phyloP scores from a whole-genome alignment of 1,140 invertebrate species.

The Aplysia californica region DNA sequence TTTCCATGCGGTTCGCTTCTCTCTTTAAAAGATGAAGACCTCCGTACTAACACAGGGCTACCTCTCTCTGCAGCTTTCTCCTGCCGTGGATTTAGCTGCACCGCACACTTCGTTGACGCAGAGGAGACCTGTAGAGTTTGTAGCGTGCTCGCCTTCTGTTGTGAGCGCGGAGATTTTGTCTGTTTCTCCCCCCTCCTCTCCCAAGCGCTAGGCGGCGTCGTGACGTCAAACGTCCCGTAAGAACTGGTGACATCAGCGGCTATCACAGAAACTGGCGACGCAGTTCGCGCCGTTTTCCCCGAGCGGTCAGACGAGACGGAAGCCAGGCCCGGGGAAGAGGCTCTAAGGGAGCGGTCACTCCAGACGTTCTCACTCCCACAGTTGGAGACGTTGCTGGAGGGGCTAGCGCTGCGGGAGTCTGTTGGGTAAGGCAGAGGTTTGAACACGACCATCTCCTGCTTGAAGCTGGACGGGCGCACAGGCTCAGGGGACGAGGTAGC shows the following conservation, averaged over 20 bases:
- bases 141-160: not conserved
- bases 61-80: not conserved
- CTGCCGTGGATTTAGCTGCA: not conserved
- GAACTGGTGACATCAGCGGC: not conserved
- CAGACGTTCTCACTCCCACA: constrained; percentile 17
- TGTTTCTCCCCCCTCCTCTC: too few species aligned
- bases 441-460: constrained; percentile 11
- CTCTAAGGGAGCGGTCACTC: not conserved
- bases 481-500: not conserved
- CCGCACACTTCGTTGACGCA: not conserved
- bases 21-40: not conserved
- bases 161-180: too few species aligned
- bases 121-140: not conserved
- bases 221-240: not conserved
- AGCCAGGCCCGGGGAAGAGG: not conserved
- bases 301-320: constrained; percentile 19
- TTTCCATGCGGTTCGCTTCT: too few species aligned
- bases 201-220: not conserved
- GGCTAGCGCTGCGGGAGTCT: constrained; percentile 19
- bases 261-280: not conserved
- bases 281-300: not conserved
- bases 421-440: not conserved
- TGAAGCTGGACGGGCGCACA: not conserved
- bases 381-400: not conserved
- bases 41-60: not conserved